Conservation (phyloP, 2,888 invertebrate species). For the Melinaea marsaeus region DNA sequence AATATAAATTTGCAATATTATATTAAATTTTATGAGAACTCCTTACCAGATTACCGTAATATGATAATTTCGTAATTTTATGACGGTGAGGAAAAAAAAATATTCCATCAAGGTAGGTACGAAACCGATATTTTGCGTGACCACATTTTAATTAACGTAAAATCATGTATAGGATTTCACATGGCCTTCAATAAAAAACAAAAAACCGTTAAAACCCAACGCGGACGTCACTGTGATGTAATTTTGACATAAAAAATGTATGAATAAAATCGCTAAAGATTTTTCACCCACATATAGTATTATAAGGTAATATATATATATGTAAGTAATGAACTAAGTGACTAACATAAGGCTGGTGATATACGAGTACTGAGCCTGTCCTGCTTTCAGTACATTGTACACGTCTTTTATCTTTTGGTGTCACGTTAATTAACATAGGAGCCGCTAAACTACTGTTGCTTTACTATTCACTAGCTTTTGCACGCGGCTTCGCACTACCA, state of each 20-base stretch:
- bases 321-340: conserved; percentile 12
- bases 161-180: neutral
- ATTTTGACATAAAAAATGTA: too few species aligned
- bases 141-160: neutral
- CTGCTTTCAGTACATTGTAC: conserved; percentile 19
- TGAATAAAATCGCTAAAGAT: too few species aligned
- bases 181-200: neutral
- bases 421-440: conserved; percentile 25
- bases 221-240: too few species aligned
- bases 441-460: conserved; percentile 18
- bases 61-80: conserved; percentile 1
- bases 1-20: neutral
- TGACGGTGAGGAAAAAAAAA: neutral
- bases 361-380: conserved; percentile 15
- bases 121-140: neutral
- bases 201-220: neutral
- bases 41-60: neutral
- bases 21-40: neutral
- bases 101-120: neutral
- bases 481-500: too few species aligned
- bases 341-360: conserved; percentile 16
- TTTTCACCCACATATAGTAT: too few species aligned
- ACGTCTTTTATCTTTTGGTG: conserved; percentile 24
- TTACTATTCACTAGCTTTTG: neutral
- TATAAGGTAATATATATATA: neutral